Percentiles rank a stretch among this genome's conserved stretches.
Evolutionary conservation across 2,113 vertebrate species (phyloP).

Genomic region (Camelus dromedarius): DNA sequence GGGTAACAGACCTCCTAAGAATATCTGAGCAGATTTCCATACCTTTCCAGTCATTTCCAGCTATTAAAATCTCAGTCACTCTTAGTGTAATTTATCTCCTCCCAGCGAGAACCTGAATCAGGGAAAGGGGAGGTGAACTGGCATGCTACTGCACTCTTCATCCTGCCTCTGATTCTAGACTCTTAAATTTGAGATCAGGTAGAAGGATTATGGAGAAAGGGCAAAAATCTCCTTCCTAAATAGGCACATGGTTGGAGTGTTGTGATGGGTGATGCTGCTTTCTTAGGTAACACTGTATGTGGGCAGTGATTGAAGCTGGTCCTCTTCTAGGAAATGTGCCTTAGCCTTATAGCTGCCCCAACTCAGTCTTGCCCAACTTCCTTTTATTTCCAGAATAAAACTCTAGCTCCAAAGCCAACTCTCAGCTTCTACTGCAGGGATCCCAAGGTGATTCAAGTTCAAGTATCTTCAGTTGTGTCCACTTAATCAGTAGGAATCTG

Average conservation of each 20-base stretch:
- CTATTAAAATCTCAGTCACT: background rate
- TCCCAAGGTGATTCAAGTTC: background rate
- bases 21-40: background rate
- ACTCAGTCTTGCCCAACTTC: background rate
- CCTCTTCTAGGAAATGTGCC: background rate
- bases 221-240: background rate
- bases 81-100: background rate
- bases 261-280: background rate
- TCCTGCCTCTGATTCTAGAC: background rate
- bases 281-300: background rate
- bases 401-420: background rate
- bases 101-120: background rate
- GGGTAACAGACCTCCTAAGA: background rate
- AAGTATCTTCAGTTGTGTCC: background rate
- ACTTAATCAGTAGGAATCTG: background rate
- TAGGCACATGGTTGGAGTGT: background rate
- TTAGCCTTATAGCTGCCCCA: background rate
- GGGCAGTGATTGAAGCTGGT: background rate
- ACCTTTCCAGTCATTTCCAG: background rate
- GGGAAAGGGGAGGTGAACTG: background rate
- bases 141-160: background rate
- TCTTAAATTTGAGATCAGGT: background rate
- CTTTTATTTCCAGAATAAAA: background rate
- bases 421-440: background rate
- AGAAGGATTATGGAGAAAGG: background rate